These are phyloP conservation scores for Drosophila lutescens DNA, from an alignment of 2,888 invertebrate genomes.

Conservation along the genomic window DNA sequence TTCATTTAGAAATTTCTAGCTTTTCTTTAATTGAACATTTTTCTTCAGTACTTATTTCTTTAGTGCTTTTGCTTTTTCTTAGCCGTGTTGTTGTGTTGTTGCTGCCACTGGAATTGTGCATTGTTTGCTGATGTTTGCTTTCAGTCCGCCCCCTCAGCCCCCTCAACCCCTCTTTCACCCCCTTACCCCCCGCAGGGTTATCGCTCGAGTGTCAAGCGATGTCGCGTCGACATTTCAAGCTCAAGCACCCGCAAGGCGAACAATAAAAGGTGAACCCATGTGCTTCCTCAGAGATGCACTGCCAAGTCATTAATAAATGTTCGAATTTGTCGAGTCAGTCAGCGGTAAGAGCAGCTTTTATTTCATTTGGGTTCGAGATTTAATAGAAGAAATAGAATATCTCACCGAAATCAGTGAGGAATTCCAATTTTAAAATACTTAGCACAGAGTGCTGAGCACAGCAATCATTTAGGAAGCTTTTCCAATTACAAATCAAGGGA, in stretches of 20 bases:
- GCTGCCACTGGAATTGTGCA: slow-evolving; percentile 38
- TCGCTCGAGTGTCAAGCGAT: slow-evolving; percentile 47
- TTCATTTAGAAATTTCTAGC: too few relatives aligned
- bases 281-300: slow-evolving; percentile 25
- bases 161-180: not conserved
- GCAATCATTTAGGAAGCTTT: not conserved
- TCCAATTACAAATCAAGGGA: not conserved
- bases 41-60: not conserved
- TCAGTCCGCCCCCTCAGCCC: slow-evolving; percentile 1
- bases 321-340: slow-evolving; percentile 7
- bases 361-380: slow-evolving; percentile 2
- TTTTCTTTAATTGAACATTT: not conserved
- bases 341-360: slow-evolving; percentile 1
- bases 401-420: not conserved
- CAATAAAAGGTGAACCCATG: slow-evolving; percentile 17
- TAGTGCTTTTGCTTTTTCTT: not conserved
- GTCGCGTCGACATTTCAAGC: slow-evolving; percentile 45
- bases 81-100: slow-evolving; percentile 28
- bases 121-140: slow-evolving; percentile 33
- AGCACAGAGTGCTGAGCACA: not conserved
- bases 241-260: slow-evolving; percentile 53
- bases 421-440: not conserved
- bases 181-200: slow-evolving; percentile 36
- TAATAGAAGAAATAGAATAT: not conserved
- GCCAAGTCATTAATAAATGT: slow-evolving; percentile 32